Base-by-base conservation (phyloP, 1,140 invertebrate genomes). In the Bombus sibiricus region DNA sequence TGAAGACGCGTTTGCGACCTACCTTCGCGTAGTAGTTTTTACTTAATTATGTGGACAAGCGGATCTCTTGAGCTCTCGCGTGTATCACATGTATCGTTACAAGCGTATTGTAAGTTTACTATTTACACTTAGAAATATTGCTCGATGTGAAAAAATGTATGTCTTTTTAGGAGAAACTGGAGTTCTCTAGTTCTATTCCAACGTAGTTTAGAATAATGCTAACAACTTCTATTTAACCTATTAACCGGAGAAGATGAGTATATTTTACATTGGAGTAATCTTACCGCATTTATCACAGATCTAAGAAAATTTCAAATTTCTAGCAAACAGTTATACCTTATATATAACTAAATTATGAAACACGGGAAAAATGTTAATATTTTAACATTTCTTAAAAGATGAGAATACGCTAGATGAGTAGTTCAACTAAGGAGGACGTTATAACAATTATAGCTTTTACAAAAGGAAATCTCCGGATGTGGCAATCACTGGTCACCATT, bases 1-100 rank as follows among this genome's bases (percentile, higher is more conserved):
- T 85, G 83, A 89, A 89, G 87, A 89, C 53, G 87, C 89, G 85
- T 81, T 90, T 85, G 85, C 80, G 85, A 89, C 88, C 75, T 66
- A 72, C 86, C 86, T 72, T 66, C 87, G 18, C 22, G 25, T 68
- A 47, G 12, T 18, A 22, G 18, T 78, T 68, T 69, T 74, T 75
- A 39, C 43, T 83, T 64, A 76, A 83, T 83, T 68, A 47, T 15
- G 62, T 18, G 5, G 25, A 22, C 59, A 53, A 9, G 25, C 69
- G 32, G 39, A 53, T n/a, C 32, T 75, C 72, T 66, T 32, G 6
- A 12, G 2, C 28, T 41, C 5, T 71, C 39, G 4, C 2, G 10
- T 5, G 5, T 18, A 8, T 22, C 25, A 28, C 1, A 6, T 10
- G 28, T 72, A 28, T n/a, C 41, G 28, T 18, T 71, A n/a, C 28